Base-by-base conservation (phyloP, 2,888 invertebrate genomes). In the Nudaria mundana region DNA sequence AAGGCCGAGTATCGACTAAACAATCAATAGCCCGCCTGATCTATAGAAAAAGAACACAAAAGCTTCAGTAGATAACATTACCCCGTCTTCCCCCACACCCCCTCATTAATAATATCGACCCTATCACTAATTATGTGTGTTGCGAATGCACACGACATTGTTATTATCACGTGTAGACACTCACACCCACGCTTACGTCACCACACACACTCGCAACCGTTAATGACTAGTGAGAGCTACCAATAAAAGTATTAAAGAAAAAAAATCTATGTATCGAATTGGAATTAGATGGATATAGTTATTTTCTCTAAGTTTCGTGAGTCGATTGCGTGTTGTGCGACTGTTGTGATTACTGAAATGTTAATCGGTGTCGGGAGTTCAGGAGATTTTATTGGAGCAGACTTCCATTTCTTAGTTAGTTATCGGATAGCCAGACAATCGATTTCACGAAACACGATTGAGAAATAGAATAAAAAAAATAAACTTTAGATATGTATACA, bases 21-120 rank as follows among this genome's bases (percentile, higher is more conserved):
- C 82, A 85, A 86, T 86, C 86, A 78, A 86, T 87, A 83, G 66
- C 61, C 40, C 40, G 43, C 44, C 67, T 73, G 71, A 79, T 81
- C 78, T 71, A 81, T 82, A 78, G 81, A 81, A 85, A 59, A 83
- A 82, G 71, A 85, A 83, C 75, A 88, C 85, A 88, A 88, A 86
- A 87, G 88, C 85, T 81, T 66, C 76, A 79, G 76, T 85, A 82
- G 85, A 87, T 85, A 88, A 82, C 79, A 73, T 78, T 81, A 80
- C 72, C 74, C 63, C 61, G 61, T 61, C 66, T 64, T 63, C 54
- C 47, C 52, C 44, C 46, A 42, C 52, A 65, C 69, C 70, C 77
- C 77, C 63, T 89, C 89, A 89, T 89, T 88, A 89, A 88, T 87
- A 88, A 81, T 87, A 86, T 86, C 81, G 80, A 82, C 84, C 85